Conservation (phyloP, 2,888 invertebrate genomes). For the Oithona nana region DNA sequence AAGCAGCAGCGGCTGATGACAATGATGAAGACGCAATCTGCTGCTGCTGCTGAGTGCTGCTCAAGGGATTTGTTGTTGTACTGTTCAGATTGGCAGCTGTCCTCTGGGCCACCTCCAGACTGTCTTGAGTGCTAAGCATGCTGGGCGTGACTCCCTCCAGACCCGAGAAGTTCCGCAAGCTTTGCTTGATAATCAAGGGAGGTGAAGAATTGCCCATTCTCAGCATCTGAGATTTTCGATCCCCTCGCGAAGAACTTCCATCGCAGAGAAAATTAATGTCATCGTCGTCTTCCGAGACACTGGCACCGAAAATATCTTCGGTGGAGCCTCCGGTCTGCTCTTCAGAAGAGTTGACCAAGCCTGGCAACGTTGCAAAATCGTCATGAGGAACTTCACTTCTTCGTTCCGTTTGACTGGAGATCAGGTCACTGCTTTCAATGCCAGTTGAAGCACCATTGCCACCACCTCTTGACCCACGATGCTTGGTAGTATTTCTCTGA, state of each 20-base stretch:
- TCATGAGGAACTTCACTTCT: neutral
- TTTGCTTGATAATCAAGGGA: slow-evolving; percentile 22
- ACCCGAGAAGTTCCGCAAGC: slow-evolving; percentile 23
- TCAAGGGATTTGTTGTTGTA: neutral
- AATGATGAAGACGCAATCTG: neutral
- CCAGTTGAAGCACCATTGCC: too few species aligned
- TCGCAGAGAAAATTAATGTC: slow-evolving; percentile 21
- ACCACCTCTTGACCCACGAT: neutral
- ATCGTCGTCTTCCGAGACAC: slow-evolving; percentile 17
- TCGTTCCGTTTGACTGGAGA: slow-evolving; percentile 2
- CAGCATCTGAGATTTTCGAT: slow-evolving; percentile 18
- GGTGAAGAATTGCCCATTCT: slow-evolving; percentile 15
- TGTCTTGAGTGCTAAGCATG: slow-evolving; percentile 14
- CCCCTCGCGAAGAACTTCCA: slow-evolving; percentile 16
- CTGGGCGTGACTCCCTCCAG: slow-evolving; percentile 22
- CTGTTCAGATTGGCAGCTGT: neutral
- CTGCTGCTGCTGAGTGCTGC: neutral
- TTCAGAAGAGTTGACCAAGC: neutral
- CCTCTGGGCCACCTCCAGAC: neutral
- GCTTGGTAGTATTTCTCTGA: neutral
- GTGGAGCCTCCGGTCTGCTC: neutral
- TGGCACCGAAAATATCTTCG: slow-evolving; percentile 11
- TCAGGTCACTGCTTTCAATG: neutral
- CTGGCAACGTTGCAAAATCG: neutral
- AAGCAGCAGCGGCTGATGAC: neutral